phyloP scores from a whole-genome alignment of 1,140 invertebrate genomes.

The Planococcus citri region DNA sequence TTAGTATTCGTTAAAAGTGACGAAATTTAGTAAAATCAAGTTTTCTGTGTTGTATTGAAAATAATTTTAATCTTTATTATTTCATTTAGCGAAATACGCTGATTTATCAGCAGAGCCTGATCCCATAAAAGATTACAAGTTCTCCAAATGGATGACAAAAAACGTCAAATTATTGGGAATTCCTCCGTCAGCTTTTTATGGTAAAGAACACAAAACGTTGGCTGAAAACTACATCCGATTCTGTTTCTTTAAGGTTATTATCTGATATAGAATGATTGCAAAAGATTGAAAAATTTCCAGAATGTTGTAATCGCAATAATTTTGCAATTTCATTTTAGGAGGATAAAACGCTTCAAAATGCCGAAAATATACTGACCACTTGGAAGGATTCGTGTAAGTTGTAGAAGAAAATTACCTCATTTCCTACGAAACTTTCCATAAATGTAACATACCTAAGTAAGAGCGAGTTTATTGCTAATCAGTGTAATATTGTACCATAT shows the following conservation, averaged over 20 bases:
- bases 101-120: conserved; percentile 54
- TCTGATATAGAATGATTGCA: no score
- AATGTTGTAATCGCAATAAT: not conserved
- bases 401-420: no score
- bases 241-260: conserved; percentile 82
- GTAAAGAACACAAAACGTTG: conserved; percentile 60
- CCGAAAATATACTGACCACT: not conserved
- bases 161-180: conserved; percentile 87
- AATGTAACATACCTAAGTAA: no score
- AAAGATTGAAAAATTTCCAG: not conserved
- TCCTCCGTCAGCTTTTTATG: conserved; percentile 89
- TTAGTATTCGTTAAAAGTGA: conserved; percentile 31
- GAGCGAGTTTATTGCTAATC: no score
- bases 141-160: conserved; percentile 90
- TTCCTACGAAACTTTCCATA: no score
- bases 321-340: not conserved
- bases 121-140: conserved; percentile 71
- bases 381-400: conserved; percentile 4
- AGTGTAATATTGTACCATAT: no score
- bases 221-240: conserved; percentile 80
- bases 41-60: not conserved
- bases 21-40: not conserved
- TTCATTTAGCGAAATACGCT: conserved; percentile 33
- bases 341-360: not conserved
- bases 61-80: conserved; percentile 22